Evolutionary conservation across 2,888 invertebrate genomes (phyloP), one percentile per base, ranked within the genome.

Genomic region (Idaea straminata): DNA sequence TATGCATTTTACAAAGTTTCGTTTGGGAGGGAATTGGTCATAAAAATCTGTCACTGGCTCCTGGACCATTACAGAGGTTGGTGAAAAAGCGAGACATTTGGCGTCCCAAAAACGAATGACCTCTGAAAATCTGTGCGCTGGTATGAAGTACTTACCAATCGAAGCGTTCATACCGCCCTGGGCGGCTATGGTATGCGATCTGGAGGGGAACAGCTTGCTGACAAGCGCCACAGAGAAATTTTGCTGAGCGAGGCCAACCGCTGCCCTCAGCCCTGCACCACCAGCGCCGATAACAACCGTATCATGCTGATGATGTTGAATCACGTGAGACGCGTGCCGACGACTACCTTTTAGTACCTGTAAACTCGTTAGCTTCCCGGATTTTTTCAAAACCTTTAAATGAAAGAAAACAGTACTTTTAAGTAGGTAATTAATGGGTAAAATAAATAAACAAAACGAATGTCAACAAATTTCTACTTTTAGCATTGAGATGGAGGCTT

Each of bases 91-190:
- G 25, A 25, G 25, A 25, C 25, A 25, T 25, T 25, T 25, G 25
- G 25, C 25, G 25, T 25, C 25, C 25, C 25, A 25, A 25, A 25
- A 2, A 25, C 25, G 25, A 25, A 25, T 25, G 25, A 25, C 25
- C 25, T 25, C 25, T 25, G 25, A 36, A 10, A 36, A 36, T 36
- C 36, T 5, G 36, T 5, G 6, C 1, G 36, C 36, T 7, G 10
- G 10, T 25, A n/a, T 16, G 0, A 13, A 13, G 10, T 15, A 62
- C 64, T 75, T 74, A 81, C 98, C 98, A 61, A 99, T 94, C 0
- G 99, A 97, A 10, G 99, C 99, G 91, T 99, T 99, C 82, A 99
- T 98, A 62, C 99, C 99, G 64, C 99, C 99, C 85, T 99, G 99
- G 0, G 99, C 99, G 16, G 99, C 99, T 7, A 99, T 98, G 1